These are phyloP conservation scores for Noturus placidus DNA, from an alignment of 2,113 vertebrate species.

Conservation along the genomic window DNA sequence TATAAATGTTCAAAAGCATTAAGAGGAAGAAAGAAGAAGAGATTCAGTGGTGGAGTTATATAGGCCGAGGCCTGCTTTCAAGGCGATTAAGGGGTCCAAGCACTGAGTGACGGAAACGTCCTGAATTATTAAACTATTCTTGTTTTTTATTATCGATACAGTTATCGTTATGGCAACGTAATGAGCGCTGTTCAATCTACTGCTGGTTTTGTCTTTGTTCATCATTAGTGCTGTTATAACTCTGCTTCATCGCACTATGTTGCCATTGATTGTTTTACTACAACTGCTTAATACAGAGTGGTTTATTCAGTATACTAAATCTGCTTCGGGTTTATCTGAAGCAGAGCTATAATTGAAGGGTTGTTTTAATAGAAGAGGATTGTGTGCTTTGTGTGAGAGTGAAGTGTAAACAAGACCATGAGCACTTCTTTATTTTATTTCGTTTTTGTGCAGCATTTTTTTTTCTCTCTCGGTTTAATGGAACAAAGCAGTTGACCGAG, in stretches of 20 bases:
- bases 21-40: conserved; percentile 29
- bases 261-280: background rate
- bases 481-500: background rate
- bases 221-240: background rate
- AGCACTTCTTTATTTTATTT: background rate
- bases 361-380: background rate
- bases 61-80: background rate
- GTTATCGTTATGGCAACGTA: background rate
- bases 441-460: background rate
- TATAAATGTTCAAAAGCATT: conserved; percentile 65
- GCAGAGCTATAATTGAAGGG: background rate
- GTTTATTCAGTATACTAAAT: background rate
- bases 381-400: background rate
- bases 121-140: background rate
- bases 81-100: background rate
- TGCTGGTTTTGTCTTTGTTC: too few relatives aligned
- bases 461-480: background rate
- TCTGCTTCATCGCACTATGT: background rate
- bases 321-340: background rate
- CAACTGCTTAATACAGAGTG: background rate
- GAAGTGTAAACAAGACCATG: background rate
- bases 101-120: background rate
- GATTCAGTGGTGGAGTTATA: background rate
- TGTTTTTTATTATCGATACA: background rate
- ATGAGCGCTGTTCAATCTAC: background rate